Evolutionary conservation across 2,113 vertebrate genomes (phyloP).

Genomic region (Hydrolagus affinis): DNA sequence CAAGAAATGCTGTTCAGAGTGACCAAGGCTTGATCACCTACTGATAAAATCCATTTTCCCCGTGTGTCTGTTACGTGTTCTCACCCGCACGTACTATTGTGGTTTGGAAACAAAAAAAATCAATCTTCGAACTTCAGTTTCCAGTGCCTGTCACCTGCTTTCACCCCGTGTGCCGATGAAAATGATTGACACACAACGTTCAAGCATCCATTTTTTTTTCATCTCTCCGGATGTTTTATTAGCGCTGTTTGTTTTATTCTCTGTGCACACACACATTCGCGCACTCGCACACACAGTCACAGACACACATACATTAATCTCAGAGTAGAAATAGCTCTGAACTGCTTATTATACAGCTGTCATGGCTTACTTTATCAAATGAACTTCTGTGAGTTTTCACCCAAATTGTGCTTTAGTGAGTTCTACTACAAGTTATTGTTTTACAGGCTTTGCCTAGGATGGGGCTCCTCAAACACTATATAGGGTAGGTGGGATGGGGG

Average conservation of each 20-base stretch:
- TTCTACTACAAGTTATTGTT: background rate
- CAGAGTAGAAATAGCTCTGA: constrained; percentile 12
- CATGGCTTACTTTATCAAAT: background rate
- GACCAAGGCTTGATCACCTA: too few relatives aligned
- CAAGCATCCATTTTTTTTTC: background rate
- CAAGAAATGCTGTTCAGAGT: too few relatives aligned
- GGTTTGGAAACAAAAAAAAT: constrained; percentile 4
- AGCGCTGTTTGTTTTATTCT: too few relatives aligned
- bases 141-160: background rate
- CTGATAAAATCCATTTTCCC: background rate
- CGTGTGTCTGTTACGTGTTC: background rate
- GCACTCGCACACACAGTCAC: too few relatives aligned
- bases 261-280: too few relatives aligned
- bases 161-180: background rate
- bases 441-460: background rate
- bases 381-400: background rate
- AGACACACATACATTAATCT: background rate
- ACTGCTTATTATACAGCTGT: background rate
- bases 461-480: background rate
- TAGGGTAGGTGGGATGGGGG: too few relatives aligned
- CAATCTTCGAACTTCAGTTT: background rate
- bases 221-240: too few relatives aligned
- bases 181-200: background rate
- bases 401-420: background rate
- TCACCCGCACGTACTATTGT: background rate